Conservation (phyloP, 1,140 invertebrate species). For the Drosophila grimshawi region DNA sequence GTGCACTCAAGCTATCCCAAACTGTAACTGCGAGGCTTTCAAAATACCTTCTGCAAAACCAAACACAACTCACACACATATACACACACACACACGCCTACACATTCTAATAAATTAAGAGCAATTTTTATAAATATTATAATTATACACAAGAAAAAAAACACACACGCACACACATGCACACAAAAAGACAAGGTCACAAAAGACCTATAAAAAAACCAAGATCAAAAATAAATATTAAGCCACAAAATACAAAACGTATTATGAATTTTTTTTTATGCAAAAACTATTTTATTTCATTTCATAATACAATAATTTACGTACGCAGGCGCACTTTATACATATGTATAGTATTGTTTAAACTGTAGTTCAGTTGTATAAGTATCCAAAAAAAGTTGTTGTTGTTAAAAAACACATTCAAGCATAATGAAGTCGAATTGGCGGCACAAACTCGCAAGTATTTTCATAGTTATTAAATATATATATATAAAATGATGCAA, state of each 20-base stretch:
- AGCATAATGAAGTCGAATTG: constrained; percentile 23
- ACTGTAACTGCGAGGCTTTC: constrained; percentile 68
- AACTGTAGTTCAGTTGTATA: constrained; percentile 59
- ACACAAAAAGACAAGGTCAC: constrained; percentile 80
- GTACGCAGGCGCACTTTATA: constrained; percentile 72
- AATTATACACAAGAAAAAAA: constrained; percentile 65
- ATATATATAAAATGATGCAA: neutral
- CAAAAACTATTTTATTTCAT: constrained; percentile 79
- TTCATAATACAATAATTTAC: constrained; percentile 79
- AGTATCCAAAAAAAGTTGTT: constrained; percentile 55
- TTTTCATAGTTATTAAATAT: constrained; percentile 21
- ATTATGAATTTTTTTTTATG: constrained; percentile 44
- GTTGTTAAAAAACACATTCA: constrained; percentile 39
- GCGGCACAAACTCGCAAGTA: constrained; percentile 7
- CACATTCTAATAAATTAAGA: constrained; percentile 80
- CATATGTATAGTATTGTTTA: constrained; percentile 52
- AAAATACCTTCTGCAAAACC: constrained; percentile 39
- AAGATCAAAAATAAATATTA: constrained; percentile 57
- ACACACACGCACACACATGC: constrained; percentile 64
- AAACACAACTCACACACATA: constrained; percentile 42
- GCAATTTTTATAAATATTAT: constrained; percentile 76
- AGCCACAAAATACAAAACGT: constrained; percentile 23
- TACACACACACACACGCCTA: constrained; percentile 60
- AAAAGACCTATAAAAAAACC: constrained; percentile 66
- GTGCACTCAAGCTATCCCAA: constrained; percentile 39